Evolutionary conservation across 2,113 vertebrate species (phyloP).

Genomic region (Silurus meridionalis): DNA sequence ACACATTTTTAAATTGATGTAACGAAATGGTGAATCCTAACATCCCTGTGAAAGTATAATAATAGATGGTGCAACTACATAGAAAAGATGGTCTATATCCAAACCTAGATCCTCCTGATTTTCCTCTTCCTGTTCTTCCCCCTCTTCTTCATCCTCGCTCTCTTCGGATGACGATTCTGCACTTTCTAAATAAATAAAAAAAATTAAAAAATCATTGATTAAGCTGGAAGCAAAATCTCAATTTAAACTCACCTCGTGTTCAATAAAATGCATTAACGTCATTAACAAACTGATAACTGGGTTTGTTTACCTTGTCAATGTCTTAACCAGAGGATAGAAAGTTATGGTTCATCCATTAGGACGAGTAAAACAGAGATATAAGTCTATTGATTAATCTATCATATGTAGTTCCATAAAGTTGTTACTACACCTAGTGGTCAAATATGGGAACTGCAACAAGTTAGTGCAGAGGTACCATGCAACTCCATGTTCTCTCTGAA

Average conservation of each 20-base stretch:
- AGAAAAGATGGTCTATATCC: conserved; percentile 1
- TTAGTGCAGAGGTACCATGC: not conserved
- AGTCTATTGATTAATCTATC: not conserved
- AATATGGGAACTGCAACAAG: not conserved
- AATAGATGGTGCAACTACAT: no score
- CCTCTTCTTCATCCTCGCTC: conserved; percentile 61
- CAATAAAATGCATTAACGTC: not conserved
- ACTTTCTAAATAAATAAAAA: conserved; percentile 55
- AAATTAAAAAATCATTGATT: not conserved
- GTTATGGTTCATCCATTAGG: not conserved
- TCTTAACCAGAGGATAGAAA: not conserved
- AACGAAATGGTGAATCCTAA: no score
- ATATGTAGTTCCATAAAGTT: not conserved
- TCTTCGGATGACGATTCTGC: conserved; percentile 65
- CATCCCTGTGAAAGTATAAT: no score
- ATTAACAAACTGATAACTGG: not conserved
- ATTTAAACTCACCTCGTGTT: not conserved
- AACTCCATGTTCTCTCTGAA: not conserved
- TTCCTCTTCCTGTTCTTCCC: conserved; percentile 59
- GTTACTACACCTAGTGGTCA: not conserved
- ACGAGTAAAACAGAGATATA: not conserved
- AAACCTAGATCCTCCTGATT: conserved; percentile 61
- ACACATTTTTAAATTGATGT: no score
- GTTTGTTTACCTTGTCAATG: not conserved
- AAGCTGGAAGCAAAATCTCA: not conserved